Base-by-base conservation (phyloP, 2,797 vertebrate genomes). In the Coranthus polyacanthus region DNA sequence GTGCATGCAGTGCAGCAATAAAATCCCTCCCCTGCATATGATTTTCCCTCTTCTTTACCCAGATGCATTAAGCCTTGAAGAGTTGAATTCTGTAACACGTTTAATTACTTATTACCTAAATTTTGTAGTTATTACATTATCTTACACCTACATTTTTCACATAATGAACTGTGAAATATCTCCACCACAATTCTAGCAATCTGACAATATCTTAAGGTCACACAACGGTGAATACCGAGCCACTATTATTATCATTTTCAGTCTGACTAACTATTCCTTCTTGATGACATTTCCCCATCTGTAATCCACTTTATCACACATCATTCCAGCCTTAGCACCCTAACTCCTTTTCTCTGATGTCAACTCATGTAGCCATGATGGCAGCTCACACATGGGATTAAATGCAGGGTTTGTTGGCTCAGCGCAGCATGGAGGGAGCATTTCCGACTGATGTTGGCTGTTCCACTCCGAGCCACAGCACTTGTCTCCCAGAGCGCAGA, bases 401-500 rank as follows among this genome's bases (percentile, higher is more conserved):
- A 92, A 92, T 83, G 87, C 87, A 88, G 89, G 89, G 90, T 90
- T 91, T 92, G 91, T 91, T 92, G 91, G 90, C 92, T 92, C 90
- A 89, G 91, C 86, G 87, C 91, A 91, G 91, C 89, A 88, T 90
- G 92, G 85, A 86, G 81, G 85, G 88, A 90, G 87, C 83, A 79
- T 90, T 89, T 91, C 89, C 89, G 84, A 90, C 89, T 92, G 92
- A 92, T 93, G 91, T 92, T 90, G 89, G 90, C 90, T 88, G 89
- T 92, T 91, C 92, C 90, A 85, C 88, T 90, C 88, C 81, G 89
- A 93, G 89, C 89, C 89, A 85, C 90, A 89, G 89, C 88, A 88
- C 90, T 91, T 85, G 88, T 91, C 88, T 92, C 92, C 91, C 91
- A 90, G 92, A 90, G 92, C 90, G 91, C 89, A 90, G 89, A 92